Base-by-base conservation (phyloP, 2,113 vertebrate species). In the Colinus virginianus region DNA sequence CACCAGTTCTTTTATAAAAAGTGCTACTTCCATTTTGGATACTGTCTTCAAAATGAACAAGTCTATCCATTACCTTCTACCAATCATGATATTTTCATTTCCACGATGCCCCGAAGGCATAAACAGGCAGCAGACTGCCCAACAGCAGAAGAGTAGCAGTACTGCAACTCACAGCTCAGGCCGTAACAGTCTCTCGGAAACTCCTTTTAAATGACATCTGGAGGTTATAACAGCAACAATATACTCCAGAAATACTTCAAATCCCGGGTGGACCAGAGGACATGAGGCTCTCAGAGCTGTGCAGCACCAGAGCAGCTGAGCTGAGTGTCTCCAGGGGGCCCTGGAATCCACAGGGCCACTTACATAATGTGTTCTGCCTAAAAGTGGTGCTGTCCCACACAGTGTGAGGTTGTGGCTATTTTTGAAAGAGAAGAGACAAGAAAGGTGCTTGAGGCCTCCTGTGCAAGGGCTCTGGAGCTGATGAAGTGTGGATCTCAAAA, bases 221-320 rank as follows among this genome's bases (percentile, higher is more conserved):
- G 78, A 90, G 87, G 72, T 82, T 80, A 46, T 30, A 88, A 69
- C 71, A 85, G 69, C 84, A 84, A 67, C 36, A 48, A 12, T 59
- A 21, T 82, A 85, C 70, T 78, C 84, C 88, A 95, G 88, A 93
- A 91, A 90, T 69, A 83, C 34, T 93, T 88, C 76, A 76, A 90
- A 69, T 36, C 78, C 94, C 6, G 0, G 12, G 34, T 6, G n/a
- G 74, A 67, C 30, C 3, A 2, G 56, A 49, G 75, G 34, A 63
- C 0, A 1, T 1, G 0, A 40, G 49, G 74, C 61, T 87, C 19
- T 62, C 4, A 21, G 79, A 76, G 71, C 89, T 38, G 25, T 2
- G 23, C 75, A 85, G 84, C 62, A 58, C 64, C 61, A 59, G 0
- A 0, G 71, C 94, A 67, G 81, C 76, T 1, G 5, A 77, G 78